A percentile compares a stretch with the other conserved stretches of the same genome.
Evolutionary conservation across 1,140 invertebrate species (phyloP).

Genomic region (Eupristina koningsbergeri): DNA sequence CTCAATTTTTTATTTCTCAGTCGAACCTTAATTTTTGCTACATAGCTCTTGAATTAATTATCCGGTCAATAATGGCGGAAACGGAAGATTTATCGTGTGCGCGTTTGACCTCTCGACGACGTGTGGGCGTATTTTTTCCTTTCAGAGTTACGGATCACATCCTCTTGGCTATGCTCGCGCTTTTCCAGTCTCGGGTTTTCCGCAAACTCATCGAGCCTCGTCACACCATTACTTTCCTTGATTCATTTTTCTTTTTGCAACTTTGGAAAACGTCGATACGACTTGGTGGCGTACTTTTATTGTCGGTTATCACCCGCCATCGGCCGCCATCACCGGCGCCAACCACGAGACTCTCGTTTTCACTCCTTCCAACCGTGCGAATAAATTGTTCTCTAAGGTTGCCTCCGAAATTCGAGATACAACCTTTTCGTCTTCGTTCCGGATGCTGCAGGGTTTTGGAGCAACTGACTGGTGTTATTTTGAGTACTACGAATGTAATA

Average conservation of each 20-base stretch:
- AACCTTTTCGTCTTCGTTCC: neutral
- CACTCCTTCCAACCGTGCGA: neutral
- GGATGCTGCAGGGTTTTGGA: neutral
- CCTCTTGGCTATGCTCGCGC: neutral
- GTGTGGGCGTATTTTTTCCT: conserved; percentile 21
- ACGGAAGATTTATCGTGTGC: conserved; percentile 42
- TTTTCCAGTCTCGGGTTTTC: neutral
- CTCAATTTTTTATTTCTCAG: conserved; percentile 13
- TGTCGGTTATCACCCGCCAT: conserved; percentile 8
- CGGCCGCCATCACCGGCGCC: neutral
- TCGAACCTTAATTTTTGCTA: no score
- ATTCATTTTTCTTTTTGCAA: conserved; percentile 17
- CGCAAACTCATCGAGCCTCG: neutral
- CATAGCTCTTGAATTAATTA: conserved; percentile 37
- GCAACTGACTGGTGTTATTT: neutral
- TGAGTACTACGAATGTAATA: neutral
- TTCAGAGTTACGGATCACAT: neutral
- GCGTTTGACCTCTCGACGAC: neutral
- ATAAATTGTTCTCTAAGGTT: neutral
- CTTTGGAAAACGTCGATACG: conserved; percentile 1
- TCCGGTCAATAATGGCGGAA: conserved; percentile 41
- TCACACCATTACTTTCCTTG: neutral
- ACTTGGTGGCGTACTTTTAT: conserved; percentile 4
- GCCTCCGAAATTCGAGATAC: neutral
- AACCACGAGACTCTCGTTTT: neutral